Evolutionary conservation across 2,888 invertebrate species (phyloP), one percentile per base, ranked within the genome.

Genomic region (Philonicus albiceps): DNA sequence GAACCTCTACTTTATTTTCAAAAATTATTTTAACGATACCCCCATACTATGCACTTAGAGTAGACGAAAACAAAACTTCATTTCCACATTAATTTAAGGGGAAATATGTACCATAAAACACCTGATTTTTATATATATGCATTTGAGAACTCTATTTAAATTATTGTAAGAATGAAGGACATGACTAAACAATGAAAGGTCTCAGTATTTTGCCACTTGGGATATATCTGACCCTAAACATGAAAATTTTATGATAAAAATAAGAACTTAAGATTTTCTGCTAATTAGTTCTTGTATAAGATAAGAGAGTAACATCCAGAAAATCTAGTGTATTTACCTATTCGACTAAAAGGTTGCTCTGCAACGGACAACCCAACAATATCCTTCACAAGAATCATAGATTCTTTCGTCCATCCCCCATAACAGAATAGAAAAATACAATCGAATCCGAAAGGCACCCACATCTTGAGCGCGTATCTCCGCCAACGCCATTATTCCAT

Each of bases 401-500:
- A 49, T n/a, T 19, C n/a, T n/a, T 8, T 22, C 27, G 64, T 19
- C 19, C 64, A 64, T 27, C 64, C 6, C 64, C 64, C 6, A 64
- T 27, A 27, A 19, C 22, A 8, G 22, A 64, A 31, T 27, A 64
- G 22, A 64, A 53, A 43, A 80, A 80, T 43, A 49, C 80, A 80
- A 80, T 80, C 27, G 27, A 64, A 80, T 80, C 80, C n/a, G n/a
- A 53, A 80, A 53, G 22, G 49, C 83, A 37, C 72, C 27, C 34
- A 83, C 64, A 64, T 55, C 64, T 40, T 34, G 55, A n/a, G 55
- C 55, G 83, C 34, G 19, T 64, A 83, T 83, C 83, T 83, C 37
- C n/a, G 31, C 64, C 22, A 31, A 83, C 64, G 64, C 72, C 83
- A 83, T 83, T 83, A 83, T 83, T 64, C 72, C 53, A n/a, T n/a